Conservation (phyloP, 2,113 vertebrate species). For the Nycticebus coucang region DNA sequence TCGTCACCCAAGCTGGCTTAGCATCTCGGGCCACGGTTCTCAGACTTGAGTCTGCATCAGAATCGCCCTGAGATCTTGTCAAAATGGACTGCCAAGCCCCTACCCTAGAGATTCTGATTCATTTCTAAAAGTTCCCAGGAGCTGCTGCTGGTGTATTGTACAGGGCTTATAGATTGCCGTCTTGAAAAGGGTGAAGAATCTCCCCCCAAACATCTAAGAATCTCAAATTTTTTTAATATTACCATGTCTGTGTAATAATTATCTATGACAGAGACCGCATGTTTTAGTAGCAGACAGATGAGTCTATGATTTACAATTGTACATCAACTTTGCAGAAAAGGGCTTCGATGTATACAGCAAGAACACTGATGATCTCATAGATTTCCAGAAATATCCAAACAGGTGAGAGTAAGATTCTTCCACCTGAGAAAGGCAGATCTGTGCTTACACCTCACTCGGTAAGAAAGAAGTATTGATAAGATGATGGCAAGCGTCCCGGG, state of each 20-base stretch:
- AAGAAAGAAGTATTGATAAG: accelerated
- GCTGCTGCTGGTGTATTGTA: not conserved
- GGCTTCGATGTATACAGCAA: not conserved
- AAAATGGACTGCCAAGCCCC: not conserved
- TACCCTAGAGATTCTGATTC: not conserved
- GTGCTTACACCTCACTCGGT: accelerated
- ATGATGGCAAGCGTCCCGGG: accelerated
- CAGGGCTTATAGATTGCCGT: accelerated
- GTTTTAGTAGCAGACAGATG: accelerated
- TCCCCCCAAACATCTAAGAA: accelerated
- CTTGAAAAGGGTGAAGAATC: not conserved
- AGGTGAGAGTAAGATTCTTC: accelerated
- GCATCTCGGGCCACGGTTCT: not conserved
- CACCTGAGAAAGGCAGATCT: not conserved
- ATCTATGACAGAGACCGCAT: accelerated
- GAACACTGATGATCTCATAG: accelerated
- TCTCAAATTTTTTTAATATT: accelerated
- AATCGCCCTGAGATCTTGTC: no score
- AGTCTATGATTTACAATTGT: no score
- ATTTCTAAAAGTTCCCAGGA: not conserved
- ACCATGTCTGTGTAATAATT: accelerated
- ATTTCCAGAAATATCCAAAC: no score
- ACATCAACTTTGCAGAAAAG: accelerated
- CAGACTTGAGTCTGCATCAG: not conserved
- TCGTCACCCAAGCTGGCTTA: accelerated